A percentile compares a stretch with the other conserved stretches of the same genome.
Evolutionary conservation across 2,888 invertebrate species (phyloP).

Genomic region (Chymomyza fuscimana): DNA sequence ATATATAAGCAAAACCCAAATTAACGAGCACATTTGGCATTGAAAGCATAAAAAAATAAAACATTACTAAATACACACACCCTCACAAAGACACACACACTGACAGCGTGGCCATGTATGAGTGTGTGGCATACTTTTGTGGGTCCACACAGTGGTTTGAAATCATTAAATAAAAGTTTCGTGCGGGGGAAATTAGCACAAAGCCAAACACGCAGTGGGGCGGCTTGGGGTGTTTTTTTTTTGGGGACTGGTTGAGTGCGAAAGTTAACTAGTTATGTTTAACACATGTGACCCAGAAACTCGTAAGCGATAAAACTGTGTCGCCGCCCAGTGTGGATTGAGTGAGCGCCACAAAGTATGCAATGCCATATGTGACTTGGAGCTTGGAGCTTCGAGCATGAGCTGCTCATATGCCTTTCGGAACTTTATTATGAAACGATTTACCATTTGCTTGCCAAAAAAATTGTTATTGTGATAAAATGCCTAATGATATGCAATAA

Average conservation of each 20-base stretch:
- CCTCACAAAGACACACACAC: conserved; percentile 13
- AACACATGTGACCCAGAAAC: conserved; percentile 59
- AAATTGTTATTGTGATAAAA: background rate
- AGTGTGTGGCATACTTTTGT: conserved; percentile 43
- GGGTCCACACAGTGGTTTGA: conserved; percentile 20
- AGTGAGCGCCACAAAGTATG: background rate
- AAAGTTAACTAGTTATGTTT: conserved; percentile 60
- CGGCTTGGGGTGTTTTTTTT: too few relatives aligned
- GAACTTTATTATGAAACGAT: conserved; percentile 16
- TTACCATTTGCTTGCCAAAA: background rate
- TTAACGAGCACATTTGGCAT: conserved; percentile 57
- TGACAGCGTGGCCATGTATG: conserved; percentile 2
- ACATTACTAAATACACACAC: conserved; percentile 30
- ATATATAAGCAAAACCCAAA: conserved; percentile 37
- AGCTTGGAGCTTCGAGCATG: background rate
- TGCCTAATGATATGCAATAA: conserved; percentile 9
- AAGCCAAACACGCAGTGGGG: background rate
- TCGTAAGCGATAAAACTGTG: conserved; percentile 19
- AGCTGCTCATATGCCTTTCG: background rate
- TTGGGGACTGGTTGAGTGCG: background rate
- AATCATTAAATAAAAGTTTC: conserved; percentile 18
- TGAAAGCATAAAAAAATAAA: conserved; percentile 28
- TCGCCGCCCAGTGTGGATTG: background rate
- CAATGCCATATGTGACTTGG: background rate
- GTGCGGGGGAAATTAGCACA: conserved; percentile 9